Evolutionary conservation across 1,140 invertebrate species (phyloP), one percentile per base, ranked within the genome.

Genomic region (Aphis gossypii): DNA sequence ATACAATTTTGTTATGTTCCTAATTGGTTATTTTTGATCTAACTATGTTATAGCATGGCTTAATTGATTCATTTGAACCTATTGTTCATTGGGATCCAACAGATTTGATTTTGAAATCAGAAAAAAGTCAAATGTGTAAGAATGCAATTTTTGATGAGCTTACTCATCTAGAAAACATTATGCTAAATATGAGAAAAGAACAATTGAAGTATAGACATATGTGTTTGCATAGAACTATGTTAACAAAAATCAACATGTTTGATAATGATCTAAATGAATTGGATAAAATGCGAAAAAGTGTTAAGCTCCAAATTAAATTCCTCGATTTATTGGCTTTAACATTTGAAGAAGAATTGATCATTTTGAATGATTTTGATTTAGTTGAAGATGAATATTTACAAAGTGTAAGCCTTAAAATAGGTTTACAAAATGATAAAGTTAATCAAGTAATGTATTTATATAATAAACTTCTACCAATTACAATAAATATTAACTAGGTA

Each of bases 291-390:
- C 44, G 51, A 56, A 86, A 84, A 54, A 7, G 38, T 51, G 23
- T 86, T 9, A 44, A 41, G 20, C 21, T 93, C 0, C 23, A 1
- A 23, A 84, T 86, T 38, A 93, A 21, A 41, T 93, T 93, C 56
- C 25, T 93, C 30, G 92, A 93, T 21, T 54, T 93, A 84, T 93
- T 93, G 41, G 48, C 92, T 30, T 30, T 86, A 30, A 86, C 92
- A 35, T 56, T 93, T 8, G 92, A 93, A 84, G 92, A 93, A 84
- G 92, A 93, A 56, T 38, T 93, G 14, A 51, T 93, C 0, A 86
- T 86, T 84, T 93, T 93, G 18, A 54, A 93, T 51, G 38, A 93
- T 86, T 93, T 54, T 84, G 92, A 93, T 38, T 93, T 86, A 35
- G 48, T 86, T n/a, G 92, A 93, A 56, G 82, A 93, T 30, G 23